A percentile compares a stretch with the other conserved stretches of the same genome.
Conservation (phyloP, 2,113 vertebrate species). For the Axis porcinus region DNA sequence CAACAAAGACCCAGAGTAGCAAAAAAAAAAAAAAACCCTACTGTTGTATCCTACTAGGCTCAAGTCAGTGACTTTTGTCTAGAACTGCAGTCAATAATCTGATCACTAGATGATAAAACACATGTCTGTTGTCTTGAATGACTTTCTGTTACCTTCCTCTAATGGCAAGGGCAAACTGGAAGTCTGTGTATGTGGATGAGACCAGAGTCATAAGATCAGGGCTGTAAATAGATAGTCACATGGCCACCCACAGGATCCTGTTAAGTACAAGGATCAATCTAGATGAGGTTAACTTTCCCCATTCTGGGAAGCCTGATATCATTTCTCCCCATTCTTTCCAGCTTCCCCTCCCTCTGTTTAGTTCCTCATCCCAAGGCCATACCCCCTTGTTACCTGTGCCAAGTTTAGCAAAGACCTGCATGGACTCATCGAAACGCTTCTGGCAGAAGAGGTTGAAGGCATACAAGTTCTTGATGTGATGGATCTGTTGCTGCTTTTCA, state of each 20-base stretch:
- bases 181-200: background rate
- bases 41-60: background rate
- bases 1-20: background rate
- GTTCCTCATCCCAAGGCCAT: background rate
- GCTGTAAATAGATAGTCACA: background rate
- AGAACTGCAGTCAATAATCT: background rate
- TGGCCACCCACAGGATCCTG: background rate
- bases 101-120: background rate
- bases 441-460: constrained; percentile 99
- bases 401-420: constrained; percentile 98
- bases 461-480: constrained; percentile 98
- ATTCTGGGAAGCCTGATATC: background rate
- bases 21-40: background rate
- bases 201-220: background rate
- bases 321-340: background rate
- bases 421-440: constrained; percentile 98
- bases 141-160: background rate
- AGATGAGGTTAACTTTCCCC: background rate
- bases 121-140: background rate
- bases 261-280: background rate
- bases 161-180: background rate
- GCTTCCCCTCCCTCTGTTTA: background rate
- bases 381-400: constrained; percentile 89
- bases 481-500: constrained; percentile 96
- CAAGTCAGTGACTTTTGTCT: background rate